Percentiles rank a stretch among this genome's conserved stretches.
These are phyloP conservation scores for Noctua comes DNA, from an alignment of 2,888 invertebrate genomes.

Conservation along the genomic window DNA sequence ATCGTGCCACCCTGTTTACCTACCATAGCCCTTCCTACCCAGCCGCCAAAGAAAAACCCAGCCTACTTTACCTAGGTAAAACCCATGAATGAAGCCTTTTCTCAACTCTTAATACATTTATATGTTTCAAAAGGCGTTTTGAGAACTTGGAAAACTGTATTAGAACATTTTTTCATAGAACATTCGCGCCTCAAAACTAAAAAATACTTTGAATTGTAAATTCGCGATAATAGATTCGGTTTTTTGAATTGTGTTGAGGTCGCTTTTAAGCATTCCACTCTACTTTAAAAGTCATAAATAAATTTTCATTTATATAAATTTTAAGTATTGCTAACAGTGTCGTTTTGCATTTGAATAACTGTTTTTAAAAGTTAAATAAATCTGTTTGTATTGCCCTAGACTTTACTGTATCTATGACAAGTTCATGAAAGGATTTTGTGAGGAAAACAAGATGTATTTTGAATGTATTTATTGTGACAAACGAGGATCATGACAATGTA, in stretches of 20 bases:
- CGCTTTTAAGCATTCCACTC: slow-evolving; percentile 64
- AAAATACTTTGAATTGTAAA: slow-evolving; percentile 67
- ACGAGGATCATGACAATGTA: slow-evolving; percentile 44
- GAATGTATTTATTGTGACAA: slow-evolving; percentile 55
- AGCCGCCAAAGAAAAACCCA: slow-evolving; percentile 86
- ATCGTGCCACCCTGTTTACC: slow-evolving; percentile 88
- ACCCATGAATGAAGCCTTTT: slow-evolving; percentile 81
- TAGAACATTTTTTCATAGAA: slow-evolving; percentile 51
- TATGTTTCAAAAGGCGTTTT: slow-evolving; percentile 60
- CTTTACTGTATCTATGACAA: slow-evolving; percentile 4
- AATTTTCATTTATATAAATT: slow-evolving; percentile 64
- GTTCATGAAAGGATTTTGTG: slow-evolving; percentile 34
- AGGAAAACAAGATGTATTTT: slow-evolving; percentile 41
- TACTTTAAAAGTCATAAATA: slow-evolving; percentile 67
- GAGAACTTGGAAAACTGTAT: slow-evolving; percentile 41
- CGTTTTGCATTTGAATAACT: slow-evolving; percentile 59
- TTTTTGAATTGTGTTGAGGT: slow-evolving; percentile 66
- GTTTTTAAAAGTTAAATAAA: slow-evolving; percentile 46
- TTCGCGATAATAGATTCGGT: slow-evolving; percentile 61
- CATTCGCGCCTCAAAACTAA: slow-evolving; percentile 56
- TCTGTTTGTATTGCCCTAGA: slow-evolving; percentile 31
- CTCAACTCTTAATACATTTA: slow-evolving; percentile 76
- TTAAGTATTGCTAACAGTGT: slow-evolving; percentile 53
- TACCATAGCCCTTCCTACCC: slow-evolving; percentile 84
- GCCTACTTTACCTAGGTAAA: slow-evolving; percentile 80